A percentile compares a stretch with the other conserved stretches of the same genome.
Conservation (phyloP, 2,113 vertebrate species). For the Halichoerus grypus region DNA sequence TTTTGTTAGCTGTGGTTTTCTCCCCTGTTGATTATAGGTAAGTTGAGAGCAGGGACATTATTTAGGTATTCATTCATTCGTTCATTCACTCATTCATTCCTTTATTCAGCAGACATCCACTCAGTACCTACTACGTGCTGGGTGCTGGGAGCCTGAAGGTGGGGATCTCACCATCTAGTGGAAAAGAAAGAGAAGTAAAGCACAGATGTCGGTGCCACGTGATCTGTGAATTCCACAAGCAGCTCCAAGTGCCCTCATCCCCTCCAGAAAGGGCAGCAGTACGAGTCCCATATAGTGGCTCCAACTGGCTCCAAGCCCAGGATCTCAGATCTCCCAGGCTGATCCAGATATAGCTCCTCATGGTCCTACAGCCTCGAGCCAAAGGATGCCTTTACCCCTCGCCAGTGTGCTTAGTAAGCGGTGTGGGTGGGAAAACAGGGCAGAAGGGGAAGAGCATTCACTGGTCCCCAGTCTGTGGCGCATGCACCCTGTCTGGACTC, state of each 20-base stretch:
- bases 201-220: background rate
- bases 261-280: background rate
- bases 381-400: background rate
- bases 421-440: background rate
- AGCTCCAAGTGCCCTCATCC: background rate
- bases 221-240: background rate
- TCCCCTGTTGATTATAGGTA: background rate
- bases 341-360: background rate
- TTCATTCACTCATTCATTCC: background rate
- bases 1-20: background rate
- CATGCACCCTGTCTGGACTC: rapidly evolving
- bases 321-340: background rate
- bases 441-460: background rate
- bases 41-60: background rate
- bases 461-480: background rate
- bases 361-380: background rate
- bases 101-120: background rate
- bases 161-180: background rate
- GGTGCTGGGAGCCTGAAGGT: background rate
- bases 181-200: background rate
- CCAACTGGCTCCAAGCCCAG: background rate
- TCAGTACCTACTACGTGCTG: background rate
- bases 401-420: background rate
- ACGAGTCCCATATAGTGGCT: background rate
- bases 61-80: background rate